Evolutionary conservation across 2,113 vertebrate genomes (phyloP).

Genomic region (Syngnathus floridae): DNA sequence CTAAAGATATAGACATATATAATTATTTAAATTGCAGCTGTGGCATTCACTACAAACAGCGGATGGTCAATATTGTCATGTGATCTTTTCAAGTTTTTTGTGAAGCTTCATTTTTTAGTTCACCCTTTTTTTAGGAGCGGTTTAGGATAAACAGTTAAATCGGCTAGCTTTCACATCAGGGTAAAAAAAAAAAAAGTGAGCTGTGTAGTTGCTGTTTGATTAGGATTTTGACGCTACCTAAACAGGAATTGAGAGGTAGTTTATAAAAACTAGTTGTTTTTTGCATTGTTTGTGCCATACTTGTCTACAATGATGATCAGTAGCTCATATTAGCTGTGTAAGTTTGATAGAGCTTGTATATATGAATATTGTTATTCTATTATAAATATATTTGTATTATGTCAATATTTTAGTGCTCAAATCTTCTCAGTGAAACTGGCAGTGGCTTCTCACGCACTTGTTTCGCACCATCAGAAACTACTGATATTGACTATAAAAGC

Average conservation of each 20-base stretch:
- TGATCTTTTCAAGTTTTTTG: not conserved
- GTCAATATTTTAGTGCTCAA: slow-evolving; percentile 48
- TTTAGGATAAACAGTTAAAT: not conserved
- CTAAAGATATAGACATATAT: too few relatives aligned
- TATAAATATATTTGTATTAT: slow-evolving; percentile 56
- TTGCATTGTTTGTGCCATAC: slow-evolving; percentile 24
- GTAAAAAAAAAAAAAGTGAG: slow-evolving; percentile 8
- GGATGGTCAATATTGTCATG: not conserved
- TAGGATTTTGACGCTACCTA: slow-evolving; percentile 24
- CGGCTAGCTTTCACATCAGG: slow-evolving; percentile 4
- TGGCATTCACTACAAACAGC: not conserved
- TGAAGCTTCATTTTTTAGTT: not conserved
- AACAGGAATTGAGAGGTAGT: slow-evolving; percentile 5
- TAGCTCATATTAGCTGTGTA: slow-evolving; percentile 47
- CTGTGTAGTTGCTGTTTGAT: slow-evolving; percentile 1
- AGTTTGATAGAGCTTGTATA: slow-evolving; percentile 50
- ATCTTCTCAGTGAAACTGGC: slow-evolving; percentile 27
- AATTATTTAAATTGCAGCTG: not conserved
- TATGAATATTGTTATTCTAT: slow-evolving; percentile 46
- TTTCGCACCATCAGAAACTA: slow-evolving; percentile 23
- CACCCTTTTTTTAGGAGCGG: not conserved
- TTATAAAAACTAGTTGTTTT: slow-evolving; percentile 15
- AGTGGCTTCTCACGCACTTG: slow-evolving; percentile 23
- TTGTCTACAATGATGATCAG: slow-evolving; percentile 20
- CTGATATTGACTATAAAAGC: slow-evolving; percentile 43